Evolutionary conservation across 2,888 invertebrate genomes (phyloP), one percentile per base, ranked within the genome.

Genomic region (Brenthis ino): DNA sequence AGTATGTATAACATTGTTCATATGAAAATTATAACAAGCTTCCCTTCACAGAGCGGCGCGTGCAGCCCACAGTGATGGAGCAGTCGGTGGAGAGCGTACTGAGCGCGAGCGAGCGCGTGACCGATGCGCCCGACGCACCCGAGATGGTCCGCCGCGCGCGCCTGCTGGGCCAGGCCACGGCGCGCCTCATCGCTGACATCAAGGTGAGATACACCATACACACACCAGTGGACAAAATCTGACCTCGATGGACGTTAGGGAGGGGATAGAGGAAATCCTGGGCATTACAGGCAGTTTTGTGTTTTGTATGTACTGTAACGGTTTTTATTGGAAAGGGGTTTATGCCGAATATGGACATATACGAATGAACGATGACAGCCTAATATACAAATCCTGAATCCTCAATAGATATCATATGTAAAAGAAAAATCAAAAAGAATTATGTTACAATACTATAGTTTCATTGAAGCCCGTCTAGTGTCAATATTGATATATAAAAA

Each of bases 71-170:
- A 0, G 93, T 95, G 8, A 96, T 97, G 75, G 97, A 97, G 82
- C 91, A 93, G 60, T 96, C 96, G 43, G 98, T 99, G 13, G 98
- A 99, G 86, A 96, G 95, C 53, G 98, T 99, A 76, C 94, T 99
- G 82, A 94, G 96, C 3, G 97, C 98, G 11, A 97, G 98, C 5
- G 98, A 99, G 85, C 95, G 96, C 60, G 93, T 99, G 61, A 96
- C 97, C 68, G 96, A 96, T 4, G 96, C 97, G 14, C 97, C 96
- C 0, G 97, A 98, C 87, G 95, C 98, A 0, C 96, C 96, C 8
- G 98, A 99, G 88, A 99, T 99, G 99, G 97, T 99, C 57, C 95
- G 96, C 0, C 98, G 99, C 82, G 99, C 99, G 0, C 93, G 98
- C 64, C 95, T 97, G 47, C 93, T 99, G 69, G 99, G 99, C 0